These are phyloP conservation scores for Trialeurodes vaporariorum DNA, from an alignment of 1,140 invertebrate genomes.

Conservation along the genomic window DNA sequence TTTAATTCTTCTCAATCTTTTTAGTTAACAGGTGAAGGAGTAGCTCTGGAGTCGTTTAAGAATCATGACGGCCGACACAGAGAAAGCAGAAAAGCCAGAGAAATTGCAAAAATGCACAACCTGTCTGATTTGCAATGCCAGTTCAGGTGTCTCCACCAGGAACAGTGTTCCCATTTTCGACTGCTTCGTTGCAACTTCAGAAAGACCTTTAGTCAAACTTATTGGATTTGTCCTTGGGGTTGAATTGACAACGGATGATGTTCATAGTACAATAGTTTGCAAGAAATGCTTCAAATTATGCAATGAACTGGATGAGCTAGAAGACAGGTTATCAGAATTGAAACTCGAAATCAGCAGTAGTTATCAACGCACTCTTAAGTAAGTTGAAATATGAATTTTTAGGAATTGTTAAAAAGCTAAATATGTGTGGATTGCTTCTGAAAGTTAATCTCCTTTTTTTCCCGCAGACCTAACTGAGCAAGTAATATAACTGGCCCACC, in stretches of 20 bases:
- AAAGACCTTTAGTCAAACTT: constrained; percentile 36
- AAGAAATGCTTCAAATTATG: constrained; percentile 50
- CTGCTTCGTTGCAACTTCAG: constrained; percentile 30
- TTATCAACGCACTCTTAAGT: constrained; percentile 36
- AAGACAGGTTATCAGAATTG: constrained; percentile 38
- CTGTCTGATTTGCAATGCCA: constrained; percentile 43
- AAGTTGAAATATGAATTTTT: no score
- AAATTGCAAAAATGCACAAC: constrained; percentile 15
- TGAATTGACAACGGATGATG: constrained; percentile 36
- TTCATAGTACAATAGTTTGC: constrained; percentile 44
- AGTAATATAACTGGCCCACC: no score
- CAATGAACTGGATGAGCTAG: constrained; percentile 47
- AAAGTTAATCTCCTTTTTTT: no score
- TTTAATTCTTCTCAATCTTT: not conserved
- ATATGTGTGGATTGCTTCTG: no score
- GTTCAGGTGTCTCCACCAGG: constrained; percentile 39
- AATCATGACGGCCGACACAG: constrained; percentile 21
- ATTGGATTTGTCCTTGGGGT: constrained; percentile 40
- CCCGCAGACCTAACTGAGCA: no score
- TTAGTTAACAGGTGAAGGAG: not conserved
- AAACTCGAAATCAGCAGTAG: constrained; percentile 36
- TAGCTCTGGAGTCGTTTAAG: not conserved
- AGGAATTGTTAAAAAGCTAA: no score
- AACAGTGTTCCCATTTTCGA: constrained; percentile 42
- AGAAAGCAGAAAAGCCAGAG: constrained; percentile 10